Evolutionary conservation across 1,140 invertebrate genomes (phyloP), one percentile per base, ranked within the genome.

Genomic region (Vanessa tameamea): DNA sequence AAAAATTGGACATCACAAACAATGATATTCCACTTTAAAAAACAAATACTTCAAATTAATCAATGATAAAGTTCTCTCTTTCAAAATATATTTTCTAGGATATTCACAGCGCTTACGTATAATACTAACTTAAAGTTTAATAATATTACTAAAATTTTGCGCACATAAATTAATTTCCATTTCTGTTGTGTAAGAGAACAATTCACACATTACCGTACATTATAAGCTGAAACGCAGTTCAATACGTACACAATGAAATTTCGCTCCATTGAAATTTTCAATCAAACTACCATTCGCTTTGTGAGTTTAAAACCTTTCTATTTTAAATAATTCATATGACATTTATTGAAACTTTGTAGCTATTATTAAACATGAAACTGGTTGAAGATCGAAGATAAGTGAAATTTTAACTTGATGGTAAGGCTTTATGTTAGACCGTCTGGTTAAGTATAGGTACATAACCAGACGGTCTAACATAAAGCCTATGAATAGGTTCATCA

Each of bases 171-270:
- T 61, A 61, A n/a, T 61, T 61, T 37, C 31, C 26, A 37, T 61
- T 37, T 15, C 26, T 51, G 14, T 37, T 37, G 31, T 61, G 31
- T 57, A 26, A 31, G 57, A 61, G 57, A 37, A 61, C 57, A 61
- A 61, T 61, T 61, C 14, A 1, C 4, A 61, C 57, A 57, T 57
- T 14, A 57, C 5, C 57, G 14, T 61, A 61, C 14, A 61, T 61
- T 61, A 61, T 61, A 61, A 61, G 16, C 57, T 14, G 13, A 15
- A 61, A 61, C 12, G 57, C 57, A 31, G 31, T 61, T 31, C 37
- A 61, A 61, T 61, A 37, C 23, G 13, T 23, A 26, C 37, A 61
- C 57, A 61, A 61, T 61, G 57, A 61, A 61, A 61, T 61, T 61
- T 61, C 26, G 57, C 23, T 61, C 26, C 15, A 61, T 61, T 61